Evolutionary conservation across 1,140 invertebrate genomes (phyloP).

Genomic region (Heliconius hewitsoni): DNA sequence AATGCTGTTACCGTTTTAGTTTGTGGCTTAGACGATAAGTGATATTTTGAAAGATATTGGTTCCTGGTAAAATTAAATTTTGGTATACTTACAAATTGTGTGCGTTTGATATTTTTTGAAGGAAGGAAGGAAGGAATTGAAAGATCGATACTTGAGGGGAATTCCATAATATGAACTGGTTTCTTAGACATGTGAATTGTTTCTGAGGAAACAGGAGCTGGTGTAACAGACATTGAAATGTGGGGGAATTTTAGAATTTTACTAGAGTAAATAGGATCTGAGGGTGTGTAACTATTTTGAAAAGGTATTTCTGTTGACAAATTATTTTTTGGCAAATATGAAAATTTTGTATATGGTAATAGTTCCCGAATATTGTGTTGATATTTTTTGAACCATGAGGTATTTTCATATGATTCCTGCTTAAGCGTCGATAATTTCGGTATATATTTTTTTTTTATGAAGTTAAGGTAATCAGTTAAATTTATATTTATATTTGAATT

Average conservation of each 20-base stretch:
- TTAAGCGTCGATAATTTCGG: neutral
- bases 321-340: neutral
- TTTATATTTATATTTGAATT: neutral
- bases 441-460: neutral
- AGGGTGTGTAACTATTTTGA: neutral
- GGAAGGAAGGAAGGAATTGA: neutral
- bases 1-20: neutral
- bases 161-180: neutral
- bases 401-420: neutral
- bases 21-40: neutral
- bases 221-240: neutral
- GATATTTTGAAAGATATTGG: neutral
- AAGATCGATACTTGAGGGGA: neutral
- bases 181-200: neutral
- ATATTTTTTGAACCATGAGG: neutral
- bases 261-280: neutral
- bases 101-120: neutral
- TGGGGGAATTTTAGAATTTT: neutral
- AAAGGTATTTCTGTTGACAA: neutral
- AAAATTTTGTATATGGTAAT: neutral
- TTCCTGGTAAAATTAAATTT: neutral
- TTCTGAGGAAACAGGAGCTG: neutral
- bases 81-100: neutral
- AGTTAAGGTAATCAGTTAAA: neutral
- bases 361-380: neutral